Base-by-base conservation (phyloP, 2,797 vertebrate species). In the Sebastes itinus region DNA sequence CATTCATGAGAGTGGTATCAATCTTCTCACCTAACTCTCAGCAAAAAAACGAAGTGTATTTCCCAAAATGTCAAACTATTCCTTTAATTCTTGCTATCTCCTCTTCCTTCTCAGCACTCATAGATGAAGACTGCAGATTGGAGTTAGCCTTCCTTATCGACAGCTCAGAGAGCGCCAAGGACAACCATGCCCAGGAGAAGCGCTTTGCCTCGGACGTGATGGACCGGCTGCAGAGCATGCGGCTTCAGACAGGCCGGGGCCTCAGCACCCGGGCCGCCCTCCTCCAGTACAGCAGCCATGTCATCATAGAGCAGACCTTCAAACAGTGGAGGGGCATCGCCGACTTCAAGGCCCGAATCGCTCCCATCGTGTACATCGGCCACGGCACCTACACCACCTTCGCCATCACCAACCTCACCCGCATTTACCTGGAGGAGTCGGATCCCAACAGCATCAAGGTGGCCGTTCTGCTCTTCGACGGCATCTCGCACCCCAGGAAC, bases 251-350 rank as follows among this genome's bases (percentile, higher is more conserved):
- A 1, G 95, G 95, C 46, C 96, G 81, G 3, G 82, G 94, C 1
- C 91, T 98, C 72, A 93, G 77, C 75, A 97, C 95, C 72, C 95
- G 96, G 7, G 95, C 95, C 0, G 97, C 97, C 58, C 92, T 98
- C 73, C 95, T 98, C 4, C 97, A 98, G 93, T 98, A 98, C 88
- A 98, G 97, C 94, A 98, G 97, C 92, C 96, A 96, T 0, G 97
- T 98, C 67, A 93, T 93, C 84, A 90, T 95, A 1, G 97, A 98
- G 87, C 97, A 97, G 90, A 95, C 94, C 25, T 98, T 98, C 92
- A 95, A 88, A 64, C 94, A 97, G 79, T 98, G 97, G 97, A 90
- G 83, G 80, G 96, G 96, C 30, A 88, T 92, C 0, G 95, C 95
- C 16, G 90, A 94, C 75, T 98, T 98, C 92, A 97, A 96, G 90